Conservation (phyloP, 2,797 vertebrate genomes). For the Halcyon badia region DNA sequence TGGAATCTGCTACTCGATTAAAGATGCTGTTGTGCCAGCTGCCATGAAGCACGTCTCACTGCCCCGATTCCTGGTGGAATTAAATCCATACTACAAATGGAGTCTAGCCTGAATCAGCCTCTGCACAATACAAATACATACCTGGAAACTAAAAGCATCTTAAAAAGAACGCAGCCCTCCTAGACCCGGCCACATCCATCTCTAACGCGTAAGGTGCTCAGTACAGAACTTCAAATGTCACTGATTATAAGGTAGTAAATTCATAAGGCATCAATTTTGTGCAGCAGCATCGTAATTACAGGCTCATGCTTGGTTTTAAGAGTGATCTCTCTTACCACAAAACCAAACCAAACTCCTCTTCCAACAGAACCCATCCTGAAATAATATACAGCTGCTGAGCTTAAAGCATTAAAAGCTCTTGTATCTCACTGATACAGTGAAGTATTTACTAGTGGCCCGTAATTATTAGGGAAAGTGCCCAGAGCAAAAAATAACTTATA, state of each 20-base stretch:
- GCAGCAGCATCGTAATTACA: neutral
- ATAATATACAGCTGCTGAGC: neutral
- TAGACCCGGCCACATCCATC: neutral
- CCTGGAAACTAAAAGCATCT: neutral
- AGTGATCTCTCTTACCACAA: neutral
- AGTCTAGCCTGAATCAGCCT: neutral
- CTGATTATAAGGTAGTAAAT: neutral
- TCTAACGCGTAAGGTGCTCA: neutral
- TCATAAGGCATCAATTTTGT: neutral
- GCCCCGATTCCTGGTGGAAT: conserved; percentile 20
- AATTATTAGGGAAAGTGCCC: conserved; percentile 11
- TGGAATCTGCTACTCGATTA: conserved; percentile 59
- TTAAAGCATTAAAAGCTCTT: neutral
- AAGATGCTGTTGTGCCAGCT: conserved; percentile 59
- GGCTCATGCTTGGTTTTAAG: neutral
- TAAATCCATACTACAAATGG: conserved; percentile 38
- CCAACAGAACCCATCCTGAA: neutral
- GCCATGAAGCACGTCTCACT: conserved; percentile 43
- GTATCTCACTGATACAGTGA: neutral
- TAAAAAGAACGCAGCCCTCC: neutral
- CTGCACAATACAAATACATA: conserved; percentile 6
- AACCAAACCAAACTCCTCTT: neutral
- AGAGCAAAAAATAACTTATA: conserved; percentile 18
- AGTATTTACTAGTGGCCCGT: neutral
- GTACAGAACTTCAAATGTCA: neutral